Base-by-base conservation (phyloP, 2,113 vertebrate genomes). In the Pogona vitticeps region DNA sequence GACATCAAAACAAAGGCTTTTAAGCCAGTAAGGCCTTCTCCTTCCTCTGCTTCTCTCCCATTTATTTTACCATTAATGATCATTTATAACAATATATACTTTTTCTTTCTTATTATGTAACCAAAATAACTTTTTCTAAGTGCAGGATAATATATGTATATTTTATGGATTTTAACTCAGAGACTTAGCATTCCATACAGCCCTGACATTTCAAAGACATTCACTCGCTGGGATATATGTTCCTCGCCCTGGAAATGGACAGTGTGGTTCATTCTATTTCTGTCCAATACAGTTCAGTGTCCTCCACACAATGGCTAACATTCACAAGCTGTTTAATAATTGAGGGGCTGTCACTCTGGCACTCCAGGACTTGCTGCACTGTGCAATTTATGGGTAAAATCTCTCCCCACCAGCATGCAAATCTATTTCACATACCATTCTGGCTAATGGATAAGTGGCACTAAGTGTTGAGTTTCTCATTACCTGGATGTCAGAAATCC, bases 371-470 rank as follows among this genome's bases (percentile, higher is more conserved):
- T 86, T 21, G 86, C 65, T 91, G 17, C 42, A 15, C 58, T 86
- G 12, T 78, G 1, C 1, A 82, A 8, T 91, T 89, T 82, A 59
- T 91, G 73, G 84, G 31, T 78, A 71, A 91, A 63, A 90, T 90
- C 0, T 89, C 36, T 87, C 91, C 28, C 73, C 33, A 0, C 61
- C 12, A 67, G 33, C 33, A 88, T 20, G 1, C 1, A 89, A 86
- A 83, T 83, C 68, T 79, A 86, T 72, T 65, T 80, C 76, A 72
- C 68, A 73, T 42, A 78, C 87, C 73, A 0, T 63, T 38, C 68
- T 86, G 38, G 26, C 52, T 91, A 91, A 79, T 79, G 87, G 88
- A 18, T 89, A 91, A 86, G 80, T 84, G 71, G 14, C 68, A 81
- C 2, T 72, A 90, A 56, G 8, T 89, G 12, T 70, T 89, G 17